A percentile compares a stretch with the other conserved stretches of the same genome.
phyloP scores from a whole-genome alignment of 1,140 invertebrate genomes.

The Littorina saxatilis region DNA sequence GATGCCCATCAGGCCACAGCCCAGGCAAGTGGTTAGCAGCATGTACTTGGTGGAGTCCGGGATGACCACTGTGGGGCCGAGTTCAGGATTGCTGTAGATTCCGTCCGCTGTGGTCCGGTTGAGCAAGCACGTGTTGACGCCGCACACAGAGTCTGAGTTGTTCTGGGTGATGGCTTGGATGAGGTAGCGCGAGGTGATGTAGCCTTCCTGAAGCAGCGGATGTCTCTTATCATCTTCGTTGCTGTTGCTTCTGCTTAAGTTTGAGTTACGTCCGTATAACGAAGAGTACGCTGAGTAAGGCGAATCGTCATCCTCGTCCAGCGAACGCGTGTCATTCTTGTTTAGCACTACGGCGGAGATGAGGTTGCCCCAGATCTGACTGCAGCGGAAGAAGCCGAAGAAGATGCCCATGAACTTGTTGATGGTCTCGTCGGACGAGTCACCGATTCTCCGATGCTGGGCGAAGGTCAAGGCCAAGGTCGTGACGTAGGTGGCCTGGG shows the following conservation, averaged over 20 bases:
- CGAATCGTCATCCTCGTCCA: conserved; percentile 1
- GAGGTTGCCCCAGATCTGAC: conserved; percentile 73
- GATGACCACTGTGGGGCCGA: conserved; percentile 50
- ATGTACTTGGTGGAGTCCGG: conserved; percentile 61
- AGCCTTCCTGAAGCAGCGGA: neutral
- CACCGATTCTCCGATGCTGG: conserved; percentile 56
- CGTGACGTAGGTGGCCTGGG: conserved; percentile 71
- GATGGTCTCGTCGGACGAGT: conserved; percentile 63
- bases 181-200: conserved; percentile 1
- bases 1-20: conserved; percentile 67
- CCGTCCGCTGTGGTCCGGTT: conserved; percentile 39
- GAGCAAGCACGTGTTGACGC: conserved; percentile 49
- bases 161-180: neutral
- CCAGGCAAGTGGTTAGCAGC: conserved; percentile 69
- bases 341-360: conserved; percentile 67
- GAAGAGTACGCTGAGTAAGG: neutral
- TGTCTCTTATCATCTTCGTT: neutral
- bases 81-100: conserved; percentile 47
- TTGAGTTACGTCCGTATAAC: neutral
- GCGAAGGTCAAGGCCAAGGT: conserved; percentile 69
- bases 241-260: neutral
- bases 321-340: conserved; percentile 52
- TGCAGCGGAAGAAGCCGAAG: conserved; percentile 67
- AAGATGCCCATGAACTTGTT: conserved; percentile 73
- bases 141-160: conserved; percentile 19